These are phyloP conservation scores for Plagiodera versicolora DNA, from an alignment of 2,888 invertebrate genomes.

Conservation along the genomic window DNA sequence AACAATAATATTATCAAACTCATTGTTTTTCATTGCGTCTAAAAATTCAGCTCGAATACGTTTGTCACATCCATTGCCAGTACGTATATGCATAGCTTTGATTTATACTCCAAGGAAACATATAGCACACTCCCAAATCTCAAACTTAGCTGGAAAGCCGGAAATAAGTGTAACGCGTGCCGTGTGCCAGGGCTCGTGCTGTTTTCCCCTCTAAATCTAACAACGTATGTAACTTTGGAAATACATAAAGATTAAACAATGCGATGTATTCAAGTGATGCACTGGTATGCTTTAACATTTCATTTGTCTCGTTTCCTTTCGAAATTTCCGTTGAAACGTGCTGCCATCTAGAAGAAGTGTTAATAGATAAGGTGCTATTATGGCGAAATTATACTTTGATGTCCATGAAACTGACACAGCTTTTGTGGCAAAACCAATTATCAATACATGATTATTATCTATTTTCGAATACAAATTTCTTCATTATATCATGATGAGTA, in stretches of 20 bases:
- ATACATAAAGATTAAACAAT: constrained; percentile 53
- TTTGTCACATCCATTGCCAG: neutral
- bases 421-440: too few relatives aligned
- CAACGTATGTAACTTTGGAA: constrained; percentile 38
- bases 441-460: too few relatives aligned
- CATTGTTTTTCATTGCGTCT: too few relatives aligned
- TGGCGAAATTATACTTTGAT: too few relatives aligned
- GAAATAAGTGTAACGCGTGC: constrained; percentile 52
- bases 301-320: constrained; percentile 49
- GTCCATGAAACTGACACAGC: too few relatives aligned
- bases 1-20: too few relatives aligned
- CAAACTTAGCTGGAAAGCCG: constrained; percentile 40
- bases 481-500: too few relatives aligned
- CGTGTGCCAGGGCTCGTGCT: constrained; percentile 30
- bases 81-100: constrained; percentile 22
- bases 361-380: too few relatives aligned
- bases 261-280: constrained; percentile 48
- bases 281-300: constrained; percentile 47
- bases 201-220: constrained; percentile 27
- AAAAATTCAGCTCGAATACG: neutral
- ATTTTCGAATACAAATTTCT: too few relatives aligned
- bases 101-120: constrained; percentile 32
- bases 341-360: too few relatives aligned
- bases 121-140: constrained; percentile 20
- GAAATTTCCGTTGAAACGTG: constrained; percentile 17